phyloP scores from a whole-genome alignment of 2,797 vertebrate genomes.

The Ctenopoma multispine region DNA sequence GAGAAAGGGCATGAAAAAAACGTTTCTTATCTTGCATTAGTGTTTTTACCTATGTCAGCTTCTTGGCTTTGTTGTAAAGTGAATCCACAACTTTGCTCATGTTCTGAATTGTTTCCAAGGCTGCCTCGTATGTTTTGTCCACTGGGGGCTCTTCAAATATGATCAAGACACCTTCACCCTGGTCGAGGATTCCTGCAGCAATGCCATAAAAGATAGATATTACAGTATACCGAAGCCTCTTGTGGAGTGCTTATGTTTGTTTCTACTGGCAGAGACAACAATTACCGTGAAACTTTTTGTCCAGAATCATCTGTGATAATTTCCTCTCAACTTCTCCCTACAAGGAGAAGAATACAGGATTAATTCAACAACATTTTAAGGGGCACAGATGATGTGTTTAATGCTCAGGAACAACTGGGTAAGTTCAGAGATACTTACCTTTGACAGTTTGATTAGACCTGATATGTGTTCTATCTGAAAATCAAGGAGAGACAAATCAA shows the following conservation, averaged over 20 bases:
- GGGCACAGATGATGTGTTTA: not conserved
- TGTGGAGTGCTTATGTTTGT: not conserved
- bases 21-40: fast-evolving
- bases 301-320: conserved; percentile 99
- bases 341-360: conserved; percentile 34
- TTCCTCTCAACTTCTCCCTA: conserved; percentile 97
- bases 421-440: conserved; percentile 82
- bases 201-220: not conserved
- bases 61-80: conserved; percentile 99
- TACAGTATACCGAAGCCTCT: not conserved
- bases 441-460: conserved; percentile 96
- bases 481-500: conserved; percentile 1
- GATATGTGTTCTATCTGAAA: conserved; percentile 97
- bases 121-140: conserved; percentile 98
- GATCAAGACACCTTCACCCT: conserved; percentile 98
- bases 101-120: conserved; percentile 99
- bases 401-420: fast-evolving
- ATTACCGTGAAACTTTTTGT: conserved; percentile 98
- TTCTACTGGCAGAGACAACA: not conserved
- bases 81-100: conserved; percentile 99
- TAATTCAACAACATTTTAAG: fast-evolving
- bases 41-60: conserved; percentile 94
- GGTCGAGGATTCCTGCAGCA: conserved; percentile 94
- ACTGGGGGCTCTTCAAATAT: conserved; percentile 98
- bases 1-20: fast-evolving